Evolutionary conservation across 2,888 invertebrate species (phyloP), one percentile per base, ranked within the genome.

Genomic region (Danaus chrysippus): DNA sequence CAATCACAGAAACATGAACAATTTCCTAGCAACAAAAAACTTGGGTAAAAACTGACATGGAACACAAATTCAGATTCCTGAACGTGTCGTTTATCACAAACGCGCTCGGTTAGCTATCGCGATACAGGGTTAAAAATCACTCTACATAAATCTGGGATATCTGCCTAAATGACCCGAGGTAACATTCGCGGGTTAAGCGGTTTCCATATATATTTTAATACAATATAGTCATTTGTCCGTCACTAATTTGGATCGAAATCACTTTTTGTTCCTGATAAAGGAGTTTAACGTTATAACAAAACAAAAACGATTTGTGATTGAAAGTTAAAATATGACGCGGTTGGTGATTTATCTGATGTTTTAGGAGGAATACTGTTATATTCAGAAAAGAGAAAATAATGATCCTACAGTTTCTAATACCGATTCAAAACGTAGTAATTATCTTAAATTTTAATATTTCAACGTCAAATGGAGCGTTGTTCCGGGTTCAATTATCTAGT

Each of bases 51-150:
- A 68, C 70, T 71, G 74, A 72, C 73, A 61, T 64, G 68, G 65
- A 68, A 70, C 71, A 72, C 74, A 74, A 76, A 75, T 76, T 73
- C 71, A 69, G 75, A 75, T 72, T 72, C 67, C 75, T 72, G 74
- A 74, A 74, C 72, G 74, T 65, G 70, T 74, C 71, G 79, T 81
- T 77, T 75, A 79, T 82, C 77, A 80, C 78, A 74, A 76, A 73
- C 65, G 64, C 70, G 72, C 71, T 73, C 79, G 78, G 74, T 75
- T 75, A 75, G 72, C 68, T 73, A 72, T 75, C 71, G 68, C 76
- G 77, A 76, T 78, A 81, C 82, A 82, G 85, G 86, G 87, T 89
- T 88, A 89, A 88, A 89, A 89, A 89, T 89, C 83, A 85, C 84
- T 84, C 76, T 78, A 77, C 83, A 88, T 89, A 86, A 87, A 89